phyloP scores from a whole-genome alignment of 2,113 vertebrate species.

The Pterophyllum scalare region DNA sequence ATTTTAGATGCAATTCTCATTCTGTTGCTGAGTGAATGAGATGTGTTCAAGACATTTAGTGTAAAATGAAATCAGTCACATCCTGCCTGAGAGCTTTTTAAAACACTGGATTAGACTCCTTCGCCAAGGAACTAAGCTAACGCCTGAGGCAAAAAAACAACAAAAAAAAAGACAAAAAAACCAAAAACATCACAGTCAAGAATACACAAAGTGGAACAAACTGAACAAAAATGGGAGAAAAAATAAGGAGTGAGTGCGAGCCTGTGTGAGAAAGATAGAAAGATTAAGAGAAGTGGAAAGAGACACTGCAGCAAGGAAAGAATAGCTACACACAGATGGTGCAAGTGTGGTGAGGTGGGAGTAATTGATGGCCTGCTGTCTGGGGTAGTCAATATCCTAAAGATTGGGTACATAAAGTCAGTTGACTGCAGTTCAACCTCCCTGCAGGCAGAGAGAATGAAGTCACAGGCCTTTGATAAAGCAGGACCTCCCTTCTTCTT shows the following conservation, averaged over 20 bases:
- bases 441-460: slow-evolving; percentile 10
- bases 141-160: slow-evolving; percentile 59
- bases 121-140: slow-evolving; percentile 38
- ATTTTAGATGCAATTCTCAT: slow-evolving; percentile 46
- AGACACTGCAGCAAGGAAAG: slow-evolving; percentile 21
- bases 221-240: slow-evolving; percentile 5
- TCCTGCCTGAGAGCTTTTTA: slow-evolving; percentile 63
- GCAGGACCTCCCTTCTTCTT: slow-evolving; percentile 36
- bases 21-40: slow-evolving; percentile 49
- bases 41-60: slow-evolving; percentile 57
- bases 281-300: slow-evolving; percentile 14
- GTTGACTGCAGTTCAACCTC: slow-evolving; percentile 38
- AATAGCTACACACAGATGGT: slow-evolving; percentile 12
- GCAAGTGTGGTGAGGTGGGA: slow-evolving; percentile 18
- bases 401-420: slow-evolving; percentile 45
- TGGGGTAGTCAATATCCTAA: slow-evolving; percentile 44
- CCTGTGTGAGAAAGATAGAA: background rate
- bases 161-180: background rate
- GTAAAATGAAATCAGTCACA: slow-evolving; percentile 66
- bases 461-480: slow-evolving; percentile 32
- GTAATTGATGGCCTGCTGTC: slow-evolving; percentile 58
- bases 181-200: slow-evolving; percentile 13
- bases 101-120: slow-evolving; percentile 66
- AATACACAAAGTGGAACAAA: slow-evolving; percentile 16
- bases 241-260: background rate